phyloP scores from a whole-genome alignment of 1,140 invertebrate species.

The Cydia strobilella region DNA sequence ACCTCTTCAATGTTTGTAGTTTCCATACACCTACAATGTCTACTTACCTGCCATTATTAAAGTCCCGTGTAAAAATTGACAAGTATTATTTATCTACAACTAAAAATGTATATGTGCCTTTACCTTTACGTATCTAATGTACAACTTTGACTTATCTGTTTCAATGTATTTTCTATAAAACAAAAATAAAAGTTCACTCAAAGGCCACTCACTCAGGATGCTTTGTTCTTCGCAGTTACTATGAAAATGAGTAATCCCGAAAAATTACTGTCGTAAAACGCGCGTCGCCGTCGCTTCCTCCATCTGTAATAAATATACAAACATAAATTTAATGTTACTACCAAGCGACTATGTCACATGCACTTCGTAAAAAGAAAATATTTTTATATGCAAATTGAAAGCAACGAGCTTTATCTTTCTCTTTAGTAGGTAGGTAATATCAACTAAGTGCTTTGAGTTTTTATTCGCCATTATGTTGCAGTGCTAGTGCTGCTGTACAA shows the following conservation, averaged over 20 bases:
- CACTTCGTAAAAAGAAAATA: not conserved
- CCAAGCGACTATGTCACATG: not conserved
- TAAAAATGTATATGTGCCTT: too few species aligned
- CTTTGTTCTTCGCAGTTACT: not conserved
- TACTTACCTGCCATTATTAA: too few species aligned
- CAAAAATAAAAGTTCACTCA: not conserved
- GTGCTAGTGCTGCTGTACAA: not conserved
- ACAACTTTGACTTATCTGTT: too few species aligned
- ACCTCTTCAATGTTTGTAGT: not conserved
- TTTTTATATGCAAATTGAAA: conserved; percentile 19
- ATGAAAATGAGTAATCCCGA: not conserved
- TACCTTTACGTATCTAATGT: too few species aligned
- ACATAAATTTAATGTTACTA: not conserved
- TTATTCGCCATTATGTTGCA: conserved; percentile 26
- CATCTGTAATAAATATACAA: not conserved
- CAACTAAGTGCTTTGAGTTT: conserved; percentile 30
- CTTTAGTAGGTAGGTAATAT: conserved; percentile 23
- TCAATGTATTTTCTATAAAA: not conserved
- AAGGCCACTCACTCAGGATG: conserved; percentile 32
- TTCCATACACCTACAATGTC: not conserved
- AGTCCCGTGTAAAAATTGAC: too few species aligned
- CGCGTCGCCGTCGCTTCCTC: too few species aligned
- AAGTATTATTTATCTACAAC: too few species aligned
- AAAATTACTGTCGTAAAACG: not conserved
- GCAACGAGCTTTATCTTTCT: conserved; percentile 18